Conservation (phyloP, 2,888 invertebrate genomes). For the Chaetogeoica ovagalla region DNA sequence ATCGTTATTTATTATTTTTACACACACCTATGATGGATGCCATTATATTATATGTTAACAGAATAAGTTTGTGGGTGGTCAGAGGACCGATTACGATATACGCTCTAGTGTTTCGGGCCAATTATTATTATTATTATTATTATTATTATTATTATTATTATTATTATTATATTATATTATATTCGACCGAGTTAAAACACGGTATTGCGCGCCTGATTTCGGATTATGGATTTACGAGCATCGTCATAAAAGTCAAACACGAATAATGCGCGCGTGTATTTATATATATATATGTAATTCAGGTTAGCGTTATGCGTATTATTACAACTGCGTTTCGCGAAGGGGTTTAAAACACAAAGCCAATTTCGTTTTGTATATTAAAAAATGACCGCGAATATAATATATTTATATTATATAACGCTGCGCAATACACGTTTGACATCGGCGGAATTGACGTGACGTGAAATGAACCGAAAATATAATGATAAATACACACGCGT, state of each 20-base stretch:
- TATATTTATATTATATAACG: no score
- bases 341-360: slow-evolving; percentile 48
- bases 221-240: slow-evolving; percentile 40
- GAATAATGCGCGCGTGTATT: neutral
- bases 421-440: slow-evolving; percentile 43
- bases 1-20: no score
- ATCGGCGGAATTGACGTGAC: slow-evolving; percentile 40
- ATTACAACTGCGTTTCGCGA: slow-evolving; percentile 23
- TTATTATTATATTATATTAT: no score
- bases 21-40: neutral
- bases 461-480: slow-evolving; percentile 11
- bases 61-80: slow-evolving; percentile 45
- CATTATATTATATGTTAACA: slow-evolving; percentile 7
- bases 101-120: slow-evolving; percentile 25
- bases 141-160: no score
- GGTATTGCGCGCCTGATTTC: slow-evolving; percentile 40
- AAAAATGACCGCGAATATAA: slow-evolving; percentile 45
- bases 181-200: neutral
- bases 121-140: no score
- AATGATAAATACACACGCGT: neutral
- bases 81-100: no score
- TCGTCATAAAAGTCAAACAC: slow-evolving; percentile 40
- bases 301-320: neutral
- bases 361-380: slow-evolving; percentile 39
- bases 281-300: neutral